phyloP scores from a whole-genome alignment of 2,888 invertebrate genomes.

The Dysmachus trigonus region DNA sequence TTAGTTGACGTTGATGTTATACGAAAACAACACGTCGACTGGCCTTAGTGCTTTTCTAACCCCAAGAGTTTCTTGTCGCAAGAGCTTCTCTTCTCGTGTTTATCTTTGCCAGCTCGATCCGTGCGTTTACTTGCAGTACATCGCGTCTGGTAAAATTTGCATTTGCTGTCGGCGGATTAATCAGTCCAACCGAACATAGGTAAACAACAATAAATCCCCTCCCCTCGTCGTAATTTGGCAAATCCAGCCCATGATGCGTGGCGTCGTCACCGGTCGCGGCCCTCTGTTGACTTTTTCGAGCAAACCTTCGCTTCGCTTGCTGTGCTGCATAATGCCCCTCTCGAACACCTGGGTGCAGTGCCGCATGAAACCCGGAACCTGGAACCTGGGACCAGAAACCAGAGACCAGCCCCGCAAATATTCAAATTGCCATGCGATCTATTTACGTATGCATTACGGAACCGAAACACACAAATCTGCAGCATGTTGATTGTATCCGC shows the following conservation, averaged over 20 bases:
- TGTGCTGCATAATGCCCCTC: not conserved
- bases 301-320: not conserved
- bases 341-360: not conserved
- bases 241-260: not conserved
- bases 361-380: not conserved
- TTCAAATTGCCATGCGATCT: constrained; percentile 39
- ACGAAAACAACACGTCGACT: not conserved
- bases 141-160: not conserved
- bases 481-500: constrained; percentile 23
- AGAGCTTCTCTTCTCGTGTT: too few species aligned
- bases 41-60: not conserved
- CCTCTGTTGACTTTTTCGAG: constrained; percentile 16
- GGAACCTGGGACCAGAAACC: not conserved
- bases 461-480: constrained; percentile 33
- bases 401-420: constrained; percentile 11
- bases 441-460: constrained; percentile 26
- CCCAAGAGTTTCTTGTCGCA: not conserved
- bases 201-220: not conserved
- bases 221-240: not conserved
- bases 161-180: not conserved
- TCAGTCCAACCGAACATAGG: not conserved
- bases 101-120: not conserved
- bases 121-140: not conserved
- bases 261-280: not conserved
- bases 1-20: not conserved